phyloP scores from a whole-genome alignment of 1,140 invertebrate species.

The Drosophila auraria region DNA sequence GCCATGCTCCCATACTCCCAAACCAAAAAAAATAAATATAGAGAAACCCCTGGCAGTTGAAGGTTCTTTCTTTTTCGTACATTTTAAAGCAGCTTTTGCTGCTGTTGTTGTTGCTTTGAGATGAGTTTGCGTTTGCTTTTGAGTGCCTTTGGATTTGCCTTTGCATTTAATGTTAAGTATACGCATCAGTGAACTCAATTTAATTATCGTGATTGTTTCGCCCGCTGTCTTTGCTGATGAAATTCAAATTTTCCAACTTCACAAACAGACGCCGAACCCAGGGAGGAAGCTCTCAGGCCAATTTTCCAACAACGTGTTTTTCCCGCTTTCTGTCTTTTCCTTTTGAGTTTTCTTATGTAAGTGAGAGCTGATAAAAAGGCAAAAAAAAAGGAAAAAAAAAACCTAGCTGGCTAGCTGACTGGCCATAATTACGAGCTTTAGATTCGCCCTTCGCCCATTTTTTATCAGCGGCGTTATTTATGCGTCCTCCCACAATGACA shows the following conservation, averaged over 20 bases:
- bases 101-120: constrained; percentile 9
- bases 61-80: constrained; percentile 63
- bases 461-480: constrained; percentile 79
- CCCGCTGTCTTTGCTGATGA: constrained; percentile 63
- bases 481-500: constrained; percentile 69
- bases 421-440: constrained; percentile 63
- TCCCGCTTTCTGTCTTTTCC: constrained; percentile 37
- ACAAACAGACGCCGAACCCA: constrained; percentile 42
- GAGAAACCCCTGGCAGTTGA: constrained; percentile 60
- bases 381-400: constrained; percentile 26
- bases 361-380: constrained; percentile 68
- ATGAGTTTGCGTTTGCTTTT: constrained; percentile 16
- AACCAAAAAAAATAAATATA: constrained; percentile 19
- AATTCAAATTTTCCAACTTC: constrained; percentile 79
- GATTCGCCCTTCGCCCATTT: constrained; percentile 78
- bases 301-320: constrained; percentile 61
- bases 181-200: constrained; percentile 84
- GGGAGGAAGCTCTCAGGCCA: constrained; percentile 16
- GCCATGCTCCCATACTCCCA: neutral
- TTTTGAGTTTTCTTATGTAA: constrained; percentile 71
- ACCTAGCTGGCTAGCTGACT: constrained; percentile 29
- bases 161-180: constrained; percentile 81
- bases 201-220: constrained; percentile 83
- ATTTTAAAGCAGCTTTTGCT: constrained; percentile 55
- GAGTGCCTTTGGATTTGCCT: constrained; percentile 34